Evolutionary conservation across 2,113 vertebrate genomes (phyloP), one percentile per base, ranked within the genome.

Genomic region (Neolamprologus falcicula): DNA sequence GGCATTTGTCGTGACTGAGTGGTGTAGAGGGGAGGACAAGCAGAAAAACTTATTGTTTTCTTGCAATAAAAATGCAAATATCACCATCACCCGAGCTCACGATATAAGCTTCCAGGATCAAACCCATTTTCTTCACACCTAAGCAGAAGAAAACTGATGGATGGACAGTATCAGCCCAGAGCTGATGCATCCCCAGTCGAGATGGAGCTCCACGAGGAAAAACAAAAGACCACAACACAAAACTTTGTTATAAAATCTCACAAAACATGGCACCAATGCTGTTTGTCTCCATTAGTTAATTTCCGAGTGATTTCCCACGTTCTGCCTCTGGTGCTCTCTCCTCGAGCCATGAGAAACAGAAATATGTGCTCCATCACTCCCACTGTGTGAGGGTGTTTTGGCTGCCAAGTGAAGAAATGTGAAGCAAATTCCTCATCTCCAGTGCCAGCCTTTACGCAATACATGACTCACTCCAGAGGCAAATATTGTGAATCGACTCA

Each of bases 311-410:
- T 93, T 88, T 89, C 53, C 85, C 81, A 83, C 66, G 19, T 66
- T 85, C 31, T 86, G 37, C 26, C 57, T 79, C 50, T 83, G 8
- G 28, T 35, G 84, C 68, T 82, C 85, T 85, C 78, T 87, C 55
- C 53, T 80, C n/a, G 5, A 87, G 88, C 85, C 42, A 84, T 66
- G 11, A 86, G 76, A 79, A 91, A 92, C 59, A 87, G 26, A 93
- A 90, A 92, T 87, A 82, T 82, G 82, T 85, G 66, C 87, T 87
- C 59, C 42, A 89, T 89, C 91, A 82, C 89, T 92, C 88, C 90
- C 84, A 86, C 89, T 61, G 86, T 35, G 47, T 86, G 88, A 59
- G 88, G 83, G 88, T 71, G 90, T 88, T 90, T 90, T 85, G 86
- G 86, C 90, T 87, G 80, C 59, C 86, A 73, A 76, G 61, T 57